Evolutionary conservation across 2,113 vertebrate species (phyloP).

Genomic region (Tragelaphus scriptus): DNA sequence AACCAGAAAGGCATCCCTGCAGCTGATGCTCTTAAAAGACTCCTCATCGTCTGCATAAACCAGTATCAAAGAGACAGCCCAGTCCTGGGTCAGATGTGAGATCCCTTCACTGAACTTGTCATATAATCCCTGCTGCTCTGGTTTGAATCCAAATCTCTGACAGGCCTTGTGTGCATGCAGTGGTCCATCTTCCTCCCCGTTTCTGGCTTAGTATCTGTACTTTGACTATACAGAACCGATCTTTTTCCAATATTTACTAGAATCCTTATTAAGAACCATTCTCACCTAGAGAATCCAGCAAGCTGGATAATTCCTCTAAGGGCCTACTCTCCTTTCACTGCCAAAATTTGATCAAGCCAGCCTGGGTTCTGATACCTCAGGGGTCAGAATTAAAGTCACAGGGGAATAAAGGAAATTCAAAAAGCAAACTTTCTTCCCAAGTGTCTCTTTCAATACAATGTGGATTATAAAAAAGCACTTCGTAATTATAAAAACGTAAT

Average conservation of each 20-base stretch:
- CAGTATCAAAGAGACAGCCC: background rate
- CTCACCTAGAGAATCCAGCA: background rate
- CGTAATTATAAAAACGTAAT: background rate
- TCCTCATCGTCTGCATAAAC: background rate
- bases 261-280: background rate
- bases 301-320: background rate
- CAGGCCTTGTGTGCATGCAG: background rate
- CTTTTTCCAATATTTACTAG: background rate
- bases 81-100: background rate
- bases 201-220: background rate
- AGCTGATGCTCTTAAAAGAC: background rate
- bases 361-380: background rate
- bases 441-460: background rate
- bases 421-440: background rate
- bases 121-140: too few species aligned
- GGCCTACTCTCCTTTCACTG: background rate
- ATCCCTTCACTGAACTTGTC: background rate
- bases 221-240: background rate
- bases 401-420: background rate
- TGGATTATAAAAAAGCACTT: background rate
- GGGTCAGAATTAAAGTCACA: background rate
- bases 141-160: background rate
- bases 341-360: background rate
- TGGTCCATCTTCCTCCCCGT: background rate
- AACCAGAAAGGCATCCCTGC: background rate